Evolutionary conservation across 2,888 invertebrate genomes (phyloP).

Genomic region (Himalopsyche kuldschensis): DNA sequence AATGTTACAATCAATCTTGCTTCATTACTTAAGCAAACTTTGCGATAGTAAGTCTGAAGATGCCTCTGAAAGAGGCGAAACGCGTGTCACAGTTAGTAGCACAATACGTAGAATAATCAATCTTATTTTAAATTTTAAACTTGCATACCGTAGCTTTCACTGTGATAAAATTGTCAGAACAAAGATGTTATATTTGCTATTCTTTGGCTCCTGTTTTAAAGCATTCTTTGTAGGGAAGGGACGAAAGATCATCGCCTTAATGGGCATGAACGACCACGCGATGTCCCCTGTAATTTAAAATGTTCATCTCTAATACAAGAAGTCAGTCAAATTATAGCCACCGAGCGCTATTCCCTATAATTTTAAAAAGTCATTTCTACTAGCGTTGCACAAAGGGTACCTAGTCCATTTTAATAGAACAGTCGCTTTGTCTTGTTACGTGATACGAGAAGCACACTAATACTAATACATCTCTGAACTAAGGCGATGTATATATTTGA

Average conservation of each 20-base stretch:
- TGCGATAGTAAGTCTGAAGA: too few species aligned
- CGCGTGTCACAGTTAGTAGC: too few species aligned
- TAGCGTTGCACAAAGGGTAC: background rate
- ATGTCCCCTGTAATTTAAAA: background rate
- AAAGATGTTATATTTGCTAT: background rate
- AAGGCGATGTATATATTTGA: too few species aligned
- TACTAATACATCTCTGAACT: background rate
- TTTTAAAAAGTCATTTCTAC: constrained; percentile 18
- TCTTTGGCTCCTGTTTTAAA: background rate
- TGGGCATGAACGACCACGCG: background rate
- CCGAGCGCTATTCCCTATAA: constrained; percentile 24
- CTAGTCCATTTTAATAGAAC: background rate
- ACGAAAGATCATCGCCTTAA: background rate
- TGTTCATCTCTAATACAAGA: background rate
- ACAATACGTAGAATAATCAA: too few species aligned
- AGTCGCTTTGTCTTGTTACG: background rate
- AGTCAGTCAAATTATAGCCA: constrained; percentile 16
- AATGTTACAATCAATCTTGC: too few species aligned
- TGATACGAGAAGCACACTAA: background rate
- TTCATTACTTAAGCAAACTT: too few species aligned
- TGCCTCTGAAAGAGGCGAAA: too few species aligned
- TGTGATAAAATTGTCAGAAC: background rate
- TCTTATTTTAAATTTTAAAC: too few species aligned
- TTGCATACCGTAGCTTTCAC: too few species aligned
- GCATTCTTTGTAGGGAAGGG: background rate